phyloP scores from a whole-genome alignment of 2,113 vertebrate genomes.

The Microcebus griseorufus region DNA sequence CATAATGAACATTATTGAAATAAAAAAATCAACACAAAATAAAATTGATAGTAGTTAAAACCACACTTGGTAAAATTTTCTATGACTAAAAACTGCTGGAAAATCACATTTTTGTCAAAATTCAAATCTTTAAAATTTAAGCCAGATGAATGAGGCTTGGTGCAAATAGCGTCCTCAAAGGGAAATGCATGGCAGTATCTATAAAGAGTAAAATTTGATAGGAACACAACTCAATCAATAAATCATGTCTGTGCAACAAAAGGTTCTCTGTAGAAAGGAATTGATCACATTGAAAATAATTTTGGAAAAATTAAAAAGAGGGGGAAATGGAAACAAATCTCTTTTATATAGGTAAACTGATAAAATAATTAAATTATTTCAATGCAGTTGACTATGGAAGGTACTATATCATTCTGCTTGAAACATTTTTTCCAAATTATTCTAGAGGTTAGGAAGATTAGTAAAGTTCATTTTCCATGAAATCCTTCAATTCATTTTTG shows the following conservation, averaged over 20 bases:
- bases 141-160: not conserved
- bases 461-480: not conserved
- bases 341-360: not conserved
- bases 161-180: not conserved
- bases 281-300: not conserved
- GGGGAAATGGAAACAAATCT: not conserved
- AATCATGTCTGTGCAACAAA: not conserved
- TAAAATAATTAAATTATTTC: constrained; percentile 1
- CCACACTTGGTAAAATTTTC: not conserved
- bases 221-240: not conserved
- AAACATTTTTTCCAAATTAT: constrained; percentile 18
- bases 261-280: constrained; percentile 14
- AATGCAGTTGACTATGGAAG: not conserved
- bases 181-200: not conserved
- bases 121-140: not conserved
- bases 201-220: not conserved
- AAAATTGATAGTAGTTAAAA: constrained; percentile 30
- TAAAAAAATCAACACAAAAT: not conserved
- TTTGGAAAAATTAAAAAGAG: not conserved
- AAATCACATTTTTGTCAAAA: constrained; percentile 4
- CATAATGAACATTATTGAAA: not conserved
- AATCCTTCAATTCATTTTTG: not conserved
- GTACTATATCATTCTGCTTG: not conserved
- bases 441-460: not conserved
- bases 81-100: not conserved